phyloP scores from a whole-genome alignment of 2,888 invertebrate species.

The Rhagium mordax region DNA sequence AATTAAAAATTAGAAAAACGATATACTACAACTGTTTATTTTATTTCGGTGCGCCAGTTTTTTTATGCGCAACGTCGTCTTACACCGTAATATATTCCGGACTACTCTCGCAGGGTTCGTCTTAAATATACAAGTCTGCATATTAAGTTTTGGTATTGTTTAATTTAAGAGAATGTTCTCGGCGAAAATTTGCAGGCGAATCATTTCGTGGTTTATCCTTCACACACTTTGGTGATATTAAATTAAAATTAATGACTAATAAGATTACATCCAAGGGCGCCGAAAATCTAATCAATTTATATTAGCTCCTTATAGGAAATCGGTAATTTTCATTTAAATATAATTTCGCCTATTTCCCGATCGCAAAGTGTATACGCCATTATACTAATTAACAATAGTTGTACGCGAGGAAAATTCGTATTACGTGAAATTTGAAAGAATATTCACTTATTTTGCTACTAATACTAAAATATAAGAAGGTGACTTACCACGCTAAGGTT shows the following conservation, averaged over 20 bases:
- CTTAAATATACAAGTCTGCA: background rate
- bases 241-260: slow-evolving; percentile 68
- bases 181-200: slow-evolving; percentile 42
- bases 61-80: no score
- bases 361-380: background rate
- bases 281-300: slow-evolving; percentile 67
- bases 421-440: no score
- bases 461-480: slow-evolving; percentile 14
- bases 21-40: no score
- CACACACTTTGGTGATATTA: slow-evolving; percentile 62
- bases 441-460: no score
- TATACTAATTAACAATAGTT: no score
- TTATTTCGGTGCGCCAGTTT: no score
- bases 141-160: background rate
- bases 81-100: background rate
- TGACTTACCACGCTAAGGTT: slow-evolving; percentile 43
- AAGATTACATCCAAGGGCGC: slow-evolving; percentile 64
- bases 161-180: background rate
- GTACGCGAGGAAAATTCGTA: no score
- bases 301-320: slow-evolving; percentile 64
- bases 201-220: slow-evolving; percentile 51
- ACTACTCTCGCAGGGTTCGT: background rate
- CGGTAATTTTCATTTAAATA: slow-evolving; percentile 59
- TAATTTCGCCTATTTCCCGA: slow-evolving; percentile 3
- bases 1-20: no score